phyloP scores from a whole-genome alignment of 2,113 vertebrate genomes.

The Anguilla japonica region DNA sequence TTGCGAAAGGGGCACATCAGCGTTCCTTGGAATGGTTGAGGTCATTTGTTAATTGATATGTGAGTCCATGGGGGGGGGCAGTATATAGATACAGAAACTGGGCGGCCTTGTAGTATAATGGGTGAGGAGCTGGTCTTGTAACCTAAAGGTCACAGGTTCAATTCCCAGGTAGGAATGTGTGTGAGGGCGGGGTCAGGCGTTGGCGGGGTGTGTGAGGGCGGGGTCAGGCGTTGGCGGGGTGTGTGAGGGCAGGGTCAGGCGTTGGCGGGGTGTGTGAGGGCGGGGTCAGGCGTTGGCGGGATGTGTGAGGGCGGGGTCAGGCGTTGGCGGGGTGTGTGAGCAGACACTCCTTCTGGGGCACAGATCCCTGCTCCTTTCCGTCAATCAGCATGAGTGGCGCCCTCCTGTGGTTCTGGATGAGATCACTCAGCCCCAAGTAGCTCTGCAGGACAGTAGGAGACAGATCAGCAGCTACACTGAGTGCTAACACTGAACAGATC shows the following conservation, averaged over 20 bases:
- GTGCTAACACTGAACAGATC: too few relatives aligned
- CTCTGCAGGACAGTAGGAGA: slow-evolving; percentile 46
- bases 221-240: slow-evolving; percentile 63
- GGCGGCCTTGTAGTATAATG: too few relatives aligned
- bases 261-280: slow-evolving; percentile 59
- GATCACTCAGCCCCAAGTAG: slow-evolving; percentile 79
- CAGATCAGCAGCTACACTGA: too few relatives aligned
- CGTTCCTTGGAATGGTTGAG: too few relatives aligned
- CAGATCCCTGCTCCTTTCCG: slow-evolving; percentile 79
- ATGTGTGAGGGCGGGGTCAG: slow-evolving; percentile 13
- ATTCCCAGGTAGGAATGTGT: too few relatives aligned
- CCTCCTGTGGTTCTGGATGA: slow-evolving; percentile 83
- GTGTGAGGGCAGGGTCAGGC: slow-evolving; percentile 22
- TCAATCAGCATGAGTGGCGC: slow-evolving; percentile 88
- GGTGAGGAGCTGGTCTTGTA: too few relatives aligned
- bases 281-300: slow-evolving; percentile 64
- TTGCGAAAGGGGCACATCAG: too few relatives aligned
- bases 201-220: slow-evolving; percentile 73
- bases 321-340: slow-evolving; percentile 74
- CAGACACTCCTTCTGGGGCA: slow-evolving; percentile 83
- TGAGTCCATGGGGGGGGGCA: too few relatives aligned
- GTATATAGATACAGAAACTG: too few relatives aligned
- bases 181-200: slow-evolving; percentile 36
- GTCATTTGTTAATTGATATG: too few relatives aligned
- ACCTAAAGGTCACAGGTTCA: too few relatives aligned